These are phyloP conservation scores for Polydesmus complanatus DNA, from an alignment of 2,888 invertebrate genomes.

Conservation along the genomic window DNA sequence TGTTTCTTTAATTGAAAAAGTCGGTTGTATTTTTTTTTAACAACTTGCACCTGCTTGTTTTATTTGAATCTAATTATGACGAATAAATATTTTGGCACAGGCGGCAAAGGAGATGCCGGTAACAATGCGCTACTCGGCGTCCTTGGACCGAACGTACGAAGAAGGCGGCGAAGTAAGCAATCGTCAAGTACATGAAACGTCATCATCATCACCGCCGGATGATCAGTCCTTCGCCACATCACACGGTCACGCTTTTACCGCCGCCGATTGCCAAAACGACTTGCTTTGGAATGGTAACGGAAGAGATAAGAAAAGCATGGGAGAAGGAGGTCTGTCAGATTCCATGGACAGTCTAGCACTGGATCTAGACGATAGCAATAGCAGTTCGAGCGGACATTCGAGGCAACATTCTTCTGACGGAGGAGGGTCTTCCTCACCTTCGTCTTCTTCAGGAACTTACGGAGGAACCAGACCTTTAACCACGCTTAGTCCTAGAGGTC, in stretches of 20 bases:
- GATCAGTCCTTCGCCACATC: neutral
- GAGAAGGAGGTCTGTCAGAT: neutral
- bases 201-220: neutral
- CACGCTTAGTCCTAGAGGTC: slow-evolving; percentile 48
- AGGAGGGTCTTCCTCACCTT: neutral
- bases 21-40: too few species aligned
- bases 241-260: slow-evolving; percentile 2
- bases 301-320: neutral
- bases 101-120: slow-evolving; percentile 21
- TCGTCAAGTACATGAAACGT: neutral
- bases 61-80: neutral
- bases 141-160: slow-evolving; percentile 21
- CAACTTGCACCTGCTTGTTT: too few species aligned
- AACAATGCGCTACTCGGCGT: slow-evolving; percentile 20
- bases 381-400: slow-evolving; percentile 12
- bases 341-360: slow-evolving; percentile 20
- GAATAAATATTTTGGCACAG: neutral
- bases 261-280: too few species aligned
- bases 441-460: slow-evolving; percentile 21
- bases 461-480: slow-evolving; percentile 46
- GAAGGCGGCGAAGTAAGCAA: slow-evolving; percentile 11
- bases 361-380: slow-evolving; percentile 8
- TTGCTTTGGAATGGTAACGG: neutral
- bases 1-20: too few species aligned
- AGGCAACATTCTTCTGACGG: slow-evolving; percentile 14